Percentiles rank a stretch among this genome's conserved stretches.
These are phyloP conservation scores for Cheilosia urbana DNA, from an alignment of 2,888 invertebrate genomes.

Conservation along the genomic window DNA sequence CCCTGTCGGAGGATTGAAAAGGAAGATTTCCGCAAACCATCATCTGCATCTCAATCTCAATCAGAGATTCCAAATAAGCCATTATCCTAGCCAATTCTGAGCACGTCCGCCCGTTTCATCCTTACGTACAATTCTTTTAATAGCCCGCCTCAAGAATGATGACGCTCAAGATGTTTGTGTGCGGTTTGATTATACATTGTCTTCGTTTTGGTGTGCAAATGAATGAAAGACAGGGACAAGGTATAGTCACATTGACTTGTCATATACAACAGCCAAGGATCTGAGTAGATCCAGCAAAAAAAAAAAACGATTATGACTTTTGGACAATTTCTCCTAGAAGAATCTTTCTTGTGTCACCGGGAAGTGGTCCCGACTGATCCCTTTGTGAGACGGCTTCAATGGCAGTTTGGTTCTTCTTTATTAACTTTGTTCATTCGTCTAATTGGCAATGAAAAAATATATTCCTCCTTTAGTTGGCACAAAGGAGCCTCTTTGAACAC, in stretches of 20 bases:
- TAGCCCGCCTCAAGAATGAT: constrained; percentile 39
- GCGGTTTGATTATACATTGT: constrained; percentile 36
- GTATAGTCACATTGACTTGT: constrained; percentile 15
- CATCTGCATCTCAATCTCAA: constrained; percentile 63
- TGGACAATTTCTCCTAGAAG: constrained; percentile 13
- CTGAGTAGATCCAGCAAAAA: neutral
- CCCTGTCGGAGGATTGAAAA: constrained; percentile 50
- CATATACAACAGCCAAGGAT: neutral
- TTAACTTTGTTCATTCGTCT: constrained; percentile 50
- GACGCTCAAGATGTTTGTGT: constrained; percentile 41
- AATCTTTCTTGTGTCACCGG: constrained; percentile 7
- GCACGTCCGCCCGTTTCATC: constrained; percentile 66
- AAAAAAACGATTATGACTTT: constrained; percentile 40
- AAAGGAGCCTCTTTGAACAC: constrained; percentile 44
- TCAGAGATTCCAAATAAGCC: constrained; percentile 62
- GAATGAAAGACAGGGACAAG: constrained; percentile 2
- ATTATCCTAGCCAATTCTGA: constrained; percentile 63
- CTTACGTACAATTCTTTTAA: constrained; percentile 44
- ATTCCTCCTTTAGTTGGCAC: constrained; percentile 6
- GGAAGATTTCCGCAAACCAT: constrained; percentile 56
- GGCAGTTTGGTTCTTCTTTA: constrained; percentile 53
- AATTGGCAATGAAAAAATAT: constrained; percentile 61
- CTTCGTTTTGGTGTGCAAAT: constrained; percentile 50
- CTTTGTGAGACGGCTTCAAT: constrained; percentile 38
- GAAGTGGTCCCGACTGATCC: constrained; percentile 13